Percentiles rank a stretch among this genome's conserved stretches.
Evolutionary conservation across 2,113 vertebrate species (phyloP).

Genomic region (Neopipo cinnamomea): DNA sequence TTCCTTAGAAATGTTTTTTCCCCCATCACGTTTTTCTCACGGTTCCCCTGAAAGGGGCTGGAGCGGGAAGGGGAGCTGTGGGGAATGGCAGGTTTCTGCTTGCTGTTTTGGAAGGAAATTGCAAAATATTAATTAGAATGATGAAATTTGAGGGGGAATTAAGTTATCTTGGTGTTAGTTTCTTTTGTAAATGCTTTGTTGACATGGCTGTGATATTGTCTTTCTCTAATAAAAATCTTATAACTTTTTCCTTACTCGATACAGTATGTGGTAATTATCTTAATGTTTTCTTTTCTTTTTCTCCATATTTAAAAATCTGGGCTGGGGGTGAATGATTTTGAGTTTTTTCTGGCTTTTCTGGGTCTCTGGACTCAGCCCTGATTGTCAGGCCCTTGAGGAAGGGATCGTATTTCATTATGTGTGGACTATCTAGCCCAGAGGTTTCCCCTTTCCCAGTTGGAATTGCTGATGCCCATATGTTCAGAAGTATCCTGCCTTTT

Average conservation of each 20-base stretch:
- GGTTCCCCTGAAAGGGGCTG: not conserved
- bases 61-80: not conserved
- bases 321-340: not conserved
- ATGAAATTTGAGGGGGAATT: not conserved
- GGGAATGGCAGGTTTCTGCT: not conserved
- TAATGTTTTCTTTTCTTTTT: not conserved
- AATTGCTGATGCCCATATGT: slow-evolving; percentile 9
- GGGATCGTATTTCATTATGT: not conserved
- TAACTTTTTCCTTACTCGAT: not conserved
- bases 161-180: not conserved
- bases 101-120: not conserved
- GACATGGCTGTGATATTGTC: not conserved
- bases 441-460: not conserved
- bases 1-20: not conserved
- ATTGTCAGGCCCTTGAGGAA: not conserved
- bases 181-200: not conserved
- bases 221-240: not conserved
- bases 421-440: not conserved
- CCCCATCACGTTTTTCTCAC: not conserved
- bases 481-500: not conserved
- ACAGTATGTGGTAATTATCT: not conserved
- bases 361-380: not conserved
- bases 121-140: not conserved
- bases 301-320: not conserved
- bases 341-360: not conserved